phyloP scores from a whole-genome alignment of 1,140 invertebrate species.

The Metaphire vulgaris region DNA sequence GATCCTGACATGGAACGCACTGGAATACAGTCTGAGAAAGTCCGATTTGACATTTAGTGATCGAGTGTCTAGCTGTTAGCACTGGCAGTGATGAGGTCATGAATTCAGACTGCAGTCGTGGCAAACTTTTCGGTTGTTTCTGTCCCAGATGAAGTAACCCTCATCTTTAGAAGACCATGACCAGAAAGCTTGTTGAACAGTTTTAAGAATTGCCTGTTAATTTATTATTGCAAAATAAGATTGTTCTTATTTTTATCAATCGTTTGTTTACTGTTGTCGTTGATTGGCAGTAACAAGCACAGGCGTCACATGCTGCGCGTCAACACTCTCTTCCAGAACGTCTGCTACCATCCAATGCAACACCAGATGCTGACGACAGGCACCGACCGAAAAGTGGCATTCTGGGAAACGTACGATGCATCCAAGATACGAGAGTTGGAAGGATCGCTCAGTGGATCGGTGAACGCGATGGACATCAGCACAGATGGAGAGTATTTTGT shows the following conservation, averaged over 20 bases:
- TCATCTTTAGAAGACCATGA: too few relatives aligned
- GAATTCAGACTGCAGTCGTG: too few relatives aligned
- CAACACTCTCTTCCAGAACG: slow-evolving; percentile 78
- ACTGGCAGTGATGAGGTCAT: background rate
- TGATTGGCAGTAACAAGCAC: slow-evolving; percentile 59
- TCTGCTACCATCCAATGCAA: slow-evolving; percentile 67
- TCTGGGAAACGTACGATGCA: slow-evolving; percentile 78
- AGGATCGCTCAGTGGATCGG: slow-evolving; percentile 66
- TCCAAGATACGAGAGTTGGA: slow-evolving; percentile 70
- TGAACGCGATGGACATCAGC: slow-evolving; percentile 73
- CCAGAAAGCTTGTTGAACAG: too few relatives aligned
- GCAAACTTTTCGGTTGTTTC: too few relatives aligned
- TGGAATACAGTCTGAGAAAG: background rate
- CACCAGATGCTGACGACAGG: slow-evolving; percentile 79
- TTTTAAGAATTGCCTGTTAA: too few relatives aligned
- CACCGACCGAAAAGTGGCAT: slow-evolving; percentile 75
- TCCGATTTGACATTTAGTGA: background rate
- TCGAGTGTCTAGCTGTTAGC: background rate
- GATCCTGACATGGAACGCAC: background rate
- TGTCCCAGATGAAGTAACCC: too few relatives aligned
- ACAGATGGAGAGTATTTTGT: slow-evolving; percentile 67
- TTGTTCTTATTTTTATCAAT: too few relatives aligned
- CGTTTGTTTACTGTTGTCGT: too few relatives aligned
- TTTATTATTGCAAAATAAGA: too few relatives aligned
- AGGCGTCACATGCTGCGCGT: slow-evolving; percentile 75